These are phyloP conservation scores for Gambusia affinis DNA, from an alignment of 2,113 vertebrate genomes.

Conservation along the genomic window DNA sequence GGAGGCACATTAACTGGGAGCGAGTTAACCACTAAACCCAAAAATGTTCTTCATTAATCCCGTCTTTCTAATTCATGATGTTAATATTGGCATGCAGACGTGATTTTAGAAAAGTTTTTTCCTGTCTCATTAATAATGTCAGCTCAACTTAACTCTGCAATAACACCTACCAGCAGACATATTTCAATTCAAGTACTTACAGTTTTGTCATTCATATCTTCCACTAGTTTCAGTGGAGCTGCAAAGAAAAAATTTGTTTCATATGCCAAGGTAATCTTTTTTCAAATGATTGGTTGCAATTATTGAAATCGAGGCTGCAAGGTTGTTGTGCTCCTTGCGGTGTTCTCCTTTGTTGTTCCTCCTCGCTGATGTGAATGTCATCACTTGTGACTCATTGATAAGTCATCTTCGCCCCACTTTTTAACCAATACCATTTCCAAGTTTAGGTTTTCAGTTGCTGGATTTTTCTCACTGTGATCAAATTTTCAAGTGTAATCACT, in stretches of 20 bases:
- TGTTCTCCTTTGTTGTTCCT: neutral
- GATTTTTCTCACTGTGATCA: neutral
- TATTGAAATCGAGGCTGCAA: neutral
- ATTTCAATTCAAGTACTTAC: neutral
- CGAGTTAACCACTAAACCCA: neutral
- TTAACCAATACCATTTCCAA: neutral
- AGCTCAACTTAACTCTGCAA: neutral
- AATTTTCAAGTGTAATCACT: neutral
- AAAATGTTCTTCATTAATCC: neutral
- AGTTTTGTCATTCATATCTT: neutral
- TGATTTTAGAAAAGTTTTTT: no score
- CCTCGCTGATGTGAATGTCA: neutral
- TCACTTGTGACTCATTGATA: conserved; percentile 7
- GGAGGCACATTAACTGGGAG: no score
- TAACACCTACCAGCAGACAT: neutral
- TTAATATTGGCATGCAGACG: neutral
- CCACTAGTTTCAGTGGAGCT: conserved; percentile 12
- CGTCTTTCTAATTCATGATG: neutral
- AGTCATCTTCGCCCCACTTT: neutral
- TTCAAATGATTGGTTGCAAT: neutral
- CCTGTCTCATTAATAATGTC: no score
- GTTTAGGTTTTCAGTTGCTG: neutral
- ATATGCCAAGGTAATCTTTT: neutral
- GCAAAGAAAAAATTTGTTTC: neutral
- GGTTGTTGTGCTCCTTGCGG: neutral